phyloP scores from a whole-genome alignment of 2,113 vertebrate species.

The Pollimyrus isidori region DNA sequence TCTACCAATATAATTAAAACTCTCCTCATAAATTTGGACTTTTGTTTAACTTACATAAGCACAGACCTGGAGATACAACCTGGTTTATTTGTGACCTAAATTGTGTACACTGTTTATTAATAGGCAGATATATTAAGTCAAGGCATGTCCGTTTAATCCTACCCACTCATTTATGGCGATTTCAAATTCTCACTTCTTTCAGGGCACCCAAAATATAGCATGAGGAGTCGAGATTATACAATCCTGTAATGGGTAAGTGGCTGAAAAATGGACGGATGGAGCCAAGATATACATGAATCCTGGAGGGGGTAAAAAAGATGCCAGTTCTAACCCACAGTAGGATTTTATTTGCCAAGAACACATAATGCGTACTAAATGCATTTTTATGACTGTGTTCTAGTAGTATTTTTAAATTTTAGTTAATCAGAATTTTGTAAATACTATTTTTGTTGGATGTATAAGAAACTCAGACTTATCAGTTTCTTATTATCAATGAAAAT shows the following conservation, averaged over 20 bases:
- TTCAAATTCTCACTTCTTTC: background rate
- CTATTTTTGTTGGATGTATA: background rate
- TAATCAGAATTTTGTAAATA: background rate
- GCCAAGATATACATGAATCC: background rate
- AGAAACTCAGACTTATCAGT: background rate
- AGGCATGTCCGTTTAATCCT: background rate
- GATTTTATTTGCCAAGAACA: background rate
- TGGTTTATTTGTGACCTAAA: background rate
- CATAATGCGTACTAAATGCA: background rate
- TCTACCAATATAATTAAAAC: background rate
- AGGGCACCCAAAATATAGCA: background rate
- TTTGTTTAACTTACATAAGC: background rate
- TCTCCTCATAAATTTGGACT: background rate
- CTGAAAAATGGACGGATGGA: background rate
- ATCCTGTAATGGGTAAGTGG: background rate
- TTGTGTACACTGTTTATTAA: background rate
- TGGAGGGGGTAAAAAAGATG: background rate
- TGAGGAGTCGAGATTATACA: background rate
- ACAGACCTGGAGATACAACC: background rate
- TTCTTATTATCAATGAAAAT: background rate
- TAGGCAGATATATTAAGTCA: background rate
- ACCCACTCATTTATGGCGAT: background rate
- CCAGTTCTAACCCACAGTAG: background rate
- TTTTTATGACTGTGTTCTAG: background rate
- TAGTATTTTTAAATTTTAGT: background rate